These are phyloP conservation scores for Coilia nasus DNA, from an alignment of 2,797 vertebrate species.

Conservation along the genomic window DNA sequence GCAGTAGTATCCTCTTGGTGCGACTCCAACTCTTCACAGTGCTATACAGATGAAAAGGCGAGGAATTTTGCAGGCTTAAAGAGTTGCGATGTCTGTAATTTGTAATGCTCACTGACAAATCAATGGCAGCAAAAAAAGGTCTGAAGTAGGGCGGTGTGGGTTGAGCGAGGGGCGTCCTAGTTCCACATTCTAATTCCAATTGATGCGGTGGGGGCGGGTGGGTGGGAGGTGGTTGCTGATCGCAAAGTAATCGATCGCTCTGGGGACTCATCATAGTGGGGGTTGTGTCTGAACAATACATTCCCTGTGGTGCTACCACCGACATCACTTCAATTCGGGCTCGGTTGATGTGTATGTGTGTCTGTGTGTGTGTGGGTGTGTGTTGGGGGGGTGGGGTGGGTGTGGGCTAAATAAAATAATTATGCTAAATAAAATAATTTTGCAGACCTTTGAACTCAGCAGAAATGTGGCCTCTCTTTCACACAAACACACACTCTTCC, in stretches of 20 bases:
- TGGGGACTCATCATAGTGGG: background rate
- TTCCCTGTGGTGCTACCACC: background rate
- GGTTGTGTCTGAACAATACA: background rate
- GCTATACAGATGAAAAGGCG: background rate
- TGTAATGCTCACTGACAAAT: background rate
- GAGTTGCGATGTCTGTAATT: background rate
- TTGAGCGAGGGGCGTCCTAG: background rate
- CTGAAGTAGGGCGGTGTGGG: no score
- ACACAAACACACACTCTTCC: background rate
- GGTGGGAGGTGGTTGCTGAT: background rate
- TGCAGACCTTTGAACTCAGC: background rate
- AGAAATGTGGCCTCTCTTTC: background rate
- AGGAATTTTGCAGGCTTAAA: background rate
- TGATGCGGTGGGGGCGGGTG: background rate
- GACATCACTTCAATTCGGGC: background rate
- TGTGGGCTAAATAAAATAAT: no score
- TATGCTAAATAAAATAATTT: background rate
- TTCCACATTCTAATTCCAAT: conserved; percentile 2
- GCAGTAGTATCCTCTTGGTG: background rate
- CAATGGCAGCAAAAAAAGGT: background rate
- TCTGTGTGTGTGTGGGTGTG: no score
- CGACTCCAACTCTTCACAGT: background rate
- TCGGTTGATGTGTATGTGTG: no score
- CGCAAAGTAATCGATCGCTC: background rate
- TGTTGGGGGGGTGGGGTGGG: background rate